Evolutionary conservation across 1,140 invertebrate species (phyloP), one percentile per base, ranked within the genome.

Genomic region (Colletes latitarsis): DNA sequence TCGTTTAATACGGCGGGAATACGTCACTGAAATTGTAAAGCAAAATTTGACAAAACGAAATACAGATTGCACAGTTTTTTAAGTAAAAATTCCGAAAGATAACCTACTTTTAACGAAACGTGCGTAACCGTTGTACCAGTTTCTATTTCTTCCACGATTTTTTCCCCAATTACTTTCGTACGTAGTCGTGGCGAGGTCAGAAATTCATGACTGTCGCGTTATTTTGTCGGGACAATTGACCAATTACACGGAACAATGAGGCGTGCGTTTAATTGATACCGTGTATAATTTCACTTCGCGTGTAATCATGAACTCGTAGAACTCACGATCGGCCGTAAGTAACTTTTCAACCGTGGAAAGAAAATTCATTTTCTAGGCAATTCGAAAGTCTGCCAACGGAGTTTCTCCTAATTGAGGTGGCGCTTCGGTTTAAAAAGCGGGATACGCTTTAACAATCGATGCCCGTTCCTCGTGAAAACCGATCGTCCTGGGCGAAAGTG

Each of bases 281-380:
- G 49, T 49, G 49, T 49, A 70, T 46, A 78, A 78, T 78, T 78
- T 73, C 60, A 73, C 69, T 62, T 30, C 12, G 30, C 12, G 8
- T 21, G 10, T 8, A 19, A 8, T 14, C 41, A 64, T 43, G 58
- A 21, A 72, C 10, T 21, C n/a, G 30, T 0, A 19, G 60, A 39
- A 43, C 52, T 30, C 30, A 19, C 57, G 30, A 39, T 46, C 41
- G n/a, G 5, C 15, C 19, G 60, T 55, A 49, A 63, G 46, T 55
- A 49, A 66, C 52, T 79, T 73, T 49, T 66, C 70, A 73, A 64
- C 15, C 70, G 17, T 64, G 69, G 60, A 64, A 79, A 55, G 77
- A 79, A 79, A 79, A 79, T 73, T 12, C 60, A 79, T 79, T 79
- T 79, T 79, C 77, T 79, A 79, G 49, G 21, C 60, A 73, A 79